Conservation (phyloP, 2,113 vertebrate species). For the Aspidoscelis tigris region DNA sequence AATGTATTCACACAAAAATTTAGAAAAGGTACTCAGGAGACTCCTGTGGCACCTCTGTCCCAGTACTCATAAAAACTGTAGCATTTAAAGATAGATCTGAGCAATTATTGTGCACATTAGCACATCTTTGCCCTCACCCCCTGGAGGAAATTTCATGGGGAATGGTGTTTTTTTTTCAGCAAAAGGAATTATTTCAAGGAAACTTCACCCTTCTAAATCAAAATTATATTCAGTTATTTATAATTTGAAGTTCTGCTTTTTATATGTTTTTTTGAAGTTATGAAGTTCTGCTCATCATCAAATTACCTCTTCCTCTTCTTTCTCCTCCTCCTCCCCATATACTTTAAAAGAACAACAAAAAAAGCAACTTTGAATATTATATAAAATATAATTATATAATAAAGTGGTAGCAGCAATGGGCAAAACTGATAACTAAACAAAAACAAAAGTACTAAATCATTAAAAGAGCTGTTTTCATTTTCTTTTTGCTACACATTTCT, state of each 20-base stretch:
- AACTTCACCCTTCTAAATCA: background rate
- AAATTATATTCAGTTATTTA: background rate
- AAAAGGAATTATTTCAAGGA: background rate
- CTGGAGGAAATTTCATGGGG: background rate
- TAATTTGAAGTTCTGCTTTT: background rate
- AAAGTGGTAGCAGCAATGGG: no score
- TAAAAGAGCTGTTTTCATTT: background rate
- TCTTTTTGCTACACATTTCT: background rate
- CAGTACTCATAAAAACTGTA: background rate
- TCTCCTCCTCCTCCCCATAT: background rate
- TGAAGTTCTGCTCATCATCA: background rate
- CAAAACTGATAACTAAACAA: no score
- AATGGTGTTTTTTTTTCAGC: background rate
- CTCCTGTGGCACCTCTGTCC: background rate
- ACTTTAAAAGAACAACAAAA: background rate
- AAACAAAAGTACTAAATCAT: no score
- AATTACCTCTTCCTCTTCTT: no score
- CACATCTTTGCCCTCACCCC: background rate
- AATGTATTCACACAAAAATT: background rate
- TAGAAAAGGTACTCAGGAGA: slow-evolving; percentile 11
- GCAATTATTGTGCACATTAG: slow-evolving; percentile 21
- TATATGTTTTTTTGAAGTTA: background rate
- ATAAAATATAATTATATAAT: no score
- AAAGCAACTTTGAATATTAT: background rate
- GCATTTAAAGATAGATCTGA: background rate